Base-by-base conservation (phyloP, 2,888 invertebrate species). In the Megalurothrips usitatus region DNA sequence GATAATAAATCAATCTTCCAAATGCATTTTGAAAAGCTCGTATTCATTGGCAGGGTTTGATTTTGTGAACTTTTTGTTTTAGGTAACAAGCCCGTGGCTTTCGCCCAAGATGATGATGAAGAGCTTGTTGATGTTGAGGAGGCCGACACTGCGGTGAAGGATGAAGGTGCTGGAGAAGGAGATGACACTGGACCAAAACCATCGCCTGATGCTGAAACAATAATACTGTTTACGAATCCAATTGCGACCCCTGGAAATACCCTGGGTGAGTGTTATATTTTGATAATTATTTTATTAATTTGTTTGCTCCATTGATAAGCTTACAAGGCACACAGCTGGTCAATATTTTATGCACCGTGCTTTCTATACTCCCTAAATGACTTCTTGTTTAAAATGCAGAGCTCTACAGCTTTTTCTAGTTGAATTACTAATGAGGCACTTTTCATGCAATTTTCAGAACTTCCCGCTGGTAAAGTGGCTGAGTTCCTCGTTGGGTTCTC, bases 401-500 rank as follows among this genome's bases (percentile, higher is more conserved):
- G 6, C 34, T 6, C 34, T 43, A 43, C 34, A 43, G 34, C 34
- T 43, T 43, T 28, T 19, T 47, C 58, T 26, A n/a, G 63, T 63
- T 17, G 0, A 47, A 52, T 4, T 81, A n/a, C 26, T 48, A 43
- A 47, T 28, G 10, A 81, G 75, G 43, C 80, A 8, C 28, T 79
- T 8, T 83, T 82, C 82, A 23, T 82, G 83, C 58, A 82, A 84
- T 84, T 87, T 86, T 19, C 87, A 95, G 97, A 97, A 88, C 89
- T 98, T 75, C 95, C 96, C 86, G 98, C 96, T 84, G 98, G 99
- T 78, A 92, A 92, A 85, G 92, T 96, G 79, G 97, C 98, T 0
- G 97, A 98, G 87, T 96, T 98, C 88, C 90, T 99, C 0, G 96
- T 99, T 83, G 98, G 99, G 34, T 98, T 99, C 89, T 92, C 93